Evolutionary conservation across 2,113 vertebrate species (phyloP), one percentile per base, ranked within the genome.

Genomic region (Synodontis membranacea): DNA sequence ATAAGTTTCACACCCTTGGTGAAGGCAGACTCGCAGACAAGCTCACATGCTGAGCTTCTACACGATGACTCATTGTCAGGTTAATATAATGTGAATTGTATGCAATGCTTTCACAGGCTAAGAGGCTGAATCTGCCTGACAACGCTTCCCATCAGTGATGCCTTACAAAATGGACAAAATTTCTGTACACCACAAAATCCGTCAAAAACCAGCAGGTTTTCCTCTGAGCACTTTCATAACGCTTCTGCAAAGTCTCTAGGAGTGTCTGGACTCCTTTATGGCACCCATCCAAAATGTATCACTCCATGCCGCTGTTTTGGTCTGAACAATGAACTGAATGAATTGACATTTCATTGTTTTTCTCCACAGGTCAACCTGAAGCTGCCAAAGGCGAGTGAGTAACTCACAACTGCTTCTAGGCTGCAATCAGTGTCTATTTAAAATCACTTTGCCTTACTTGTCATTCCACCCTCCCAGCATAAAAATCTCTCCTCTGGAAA

Each of bases 341-440:
- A 84, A 44, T 5, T 44, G 4, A 34, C 15, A 19, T 28, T 34
- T 80, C 34, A 37, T 80, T 60, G 70, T 54, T 37, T 60, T 3
- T 72, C 34, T 87, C 64, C n/a, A 19, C 85, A 89, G 88, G 85
- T 84, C 74, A 81, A 39, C 31, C 88, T 10, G 88, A 88, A 28
- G 54, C 74, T 44, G 34, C 52, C 54, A 86, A 86, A 80, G 62
- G 79, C 78, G 74, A 86, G 88, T 88, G 46, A 88, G 88, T 88
- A 31, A 37, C 19, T 6, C 5, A 11, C 15, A 60, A 31, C 15
- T 39, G 62, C 19, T 68, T 83, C 44, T 17, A 72, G 68, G 46
- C 23, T 37, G 37, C 34, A 70, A 39, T n/a, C 56, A 37, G 28
- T 8, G 46, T 52, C 44, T 37, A 50, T 83, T 48, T 64, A 10